These are phyloP conservation scores for Piprites chloris DNA, from an alignment of 2,113 vertebrate genomes.

Conservation along the genomic window DNA sequence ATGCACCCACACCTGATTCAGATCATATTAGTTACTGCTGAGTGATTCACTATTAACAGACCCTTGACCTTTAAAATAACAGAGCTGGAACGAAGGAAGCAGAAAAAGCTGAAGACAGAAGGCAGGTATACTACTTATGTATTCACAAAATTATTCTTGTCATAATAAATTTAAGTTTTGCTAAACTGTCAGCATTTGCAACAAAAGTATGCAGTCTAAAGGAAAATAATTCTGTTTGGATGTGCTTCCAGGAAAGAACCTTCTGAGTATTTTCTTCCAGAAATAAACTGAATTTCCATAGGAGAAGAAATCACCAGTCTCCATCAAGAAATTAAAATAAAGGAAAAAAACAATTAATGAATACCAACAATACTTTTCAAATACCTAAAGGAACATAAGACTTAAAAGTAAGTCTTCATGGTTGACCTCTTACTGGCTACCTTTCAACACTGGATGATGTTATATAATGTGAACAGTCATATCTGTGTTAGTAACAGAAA, in stretches of 20 bases:
- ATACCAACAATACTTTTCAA: background rate
- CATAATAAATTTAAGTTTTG: background rate
- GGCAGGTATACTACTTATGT: background rate
- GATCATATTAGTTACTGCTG: background rate
- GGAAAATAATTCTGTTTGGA: background rate
- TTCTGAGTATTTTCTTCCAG: background rate
- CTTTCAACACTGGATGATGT: background rate
- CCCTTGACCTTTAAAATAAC: background rate
- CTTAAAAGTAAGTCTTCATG: background rate
- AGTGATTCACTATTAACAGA: background rate
- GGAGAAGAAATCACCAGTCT: background rate
- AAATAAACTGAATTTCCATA: background rate
- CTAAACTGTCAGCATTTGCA: background rate
- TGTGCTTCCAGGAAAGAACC: background rate
- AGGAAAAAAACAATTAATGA: background rate
- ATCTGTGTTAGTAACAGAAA: conserved; percentile 7
- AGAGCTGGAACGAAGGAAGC: background rate
- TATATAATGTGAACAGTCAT: background rate
- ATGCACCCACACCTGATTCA: background rate
- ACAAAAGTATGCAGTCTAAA: background rate
- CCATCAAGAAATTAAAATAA: background rate
- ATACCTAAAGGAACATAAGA: background rate
- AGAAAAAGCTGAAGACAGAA: background rate
- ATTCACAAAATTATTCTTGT: background rate
- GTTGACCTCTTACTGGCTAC: background rate